Conservation (phyloP, 2,113 vertebrate genomes). For the Pseudolaguvia tuberculata region DNA sequence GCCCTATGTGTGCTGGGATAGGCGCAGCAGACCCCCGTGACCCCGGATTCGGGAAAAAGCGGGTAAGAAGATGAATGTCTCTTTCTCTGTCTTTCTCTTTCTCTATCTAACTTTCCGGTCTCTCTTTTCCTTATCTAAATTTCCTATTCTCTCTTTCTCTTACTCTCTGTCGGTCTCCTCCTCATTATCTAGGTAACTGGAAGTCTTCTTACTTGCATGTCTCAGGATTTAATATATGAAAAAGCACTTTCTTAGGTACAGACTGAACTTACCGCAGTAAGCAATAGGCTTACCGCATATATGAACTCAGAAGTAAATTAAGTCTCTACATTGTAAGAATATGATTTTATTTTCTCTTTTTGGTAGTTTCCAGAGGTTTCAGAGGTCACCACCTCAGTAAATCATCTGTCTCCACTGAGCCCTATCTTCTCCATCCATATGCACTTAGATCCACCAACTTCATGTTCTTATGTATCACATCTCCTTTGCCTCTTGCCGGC, state of each 20-base stretch:
- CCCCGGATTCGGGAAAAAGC: too few species aligned
- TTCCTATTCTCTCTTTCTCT: constrained; percentile 21
- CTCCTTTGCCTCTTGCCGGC: too few species aligned
- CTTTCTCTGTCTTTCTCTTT: not conserved
- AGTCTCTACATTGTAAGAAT: not conserved
- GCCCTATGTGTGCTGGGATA: too few species aligned
- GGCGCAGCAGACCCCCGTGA: too few species aligned
- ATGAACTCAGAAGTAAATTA: not conserved
- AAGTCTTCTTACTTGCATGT: constrained; percentile 37
- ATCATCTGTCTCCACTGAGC: too few species aligned
- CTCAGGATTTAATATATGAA: constrained; percentile 43
- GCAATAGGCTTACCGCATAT: not conserved
- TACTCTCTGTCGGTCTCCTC: not conserved
- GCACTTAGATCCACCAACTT: too few species aligned
- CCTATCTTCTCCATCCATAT: too few species aligned
- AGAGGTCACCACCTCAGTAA: too few species aligned
- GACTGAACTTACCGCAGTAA: constrained; percentile 8
- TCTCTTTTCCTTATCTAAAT: not conserved
- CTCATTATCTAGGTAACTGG: constrained; percentile 50
- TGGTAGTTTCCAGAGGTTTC: too few species aligned
- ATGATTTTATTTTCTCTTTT: not conserved
- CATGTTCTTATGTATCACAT: too few species aligned
- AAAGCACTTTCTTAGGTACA: constrained; percentile 47
- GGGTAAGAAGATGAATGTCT: not conserved
- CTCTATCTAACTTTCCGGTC: not conserved